Evolutionary conservation across 2,888 invertebrate genomes (phyloP), one percentile per base, ranked within the genome.

Genomic region (Galerucella pusilla): DNA sequence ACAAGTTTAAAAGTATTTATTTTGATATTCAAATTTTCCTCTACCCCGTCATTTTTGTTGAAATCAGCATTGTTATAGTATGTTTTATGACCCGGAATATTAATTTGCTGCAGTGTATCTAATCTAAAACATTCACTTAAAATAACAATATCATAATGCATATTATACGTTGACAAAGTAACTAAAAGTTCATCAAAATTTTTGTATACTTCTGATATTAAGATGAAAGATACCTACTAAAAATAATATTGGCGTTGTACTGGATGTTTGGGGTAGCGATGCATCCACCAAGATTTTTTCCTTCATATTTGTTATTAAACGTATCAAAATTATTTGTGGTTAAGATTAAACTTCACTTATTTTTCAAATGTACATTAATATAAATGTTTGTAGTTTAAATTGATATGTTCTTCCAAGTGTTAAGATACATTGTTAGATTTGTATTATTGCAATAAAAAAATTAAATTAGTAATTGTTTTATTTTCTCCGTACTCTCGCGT

Each of bases 1-100:
- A 71, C 66, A 71, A 71, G 66, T 71, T 71, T 65, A 65, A 64
- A 65, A 71, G 35, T 71, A 59, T 20, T 66, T 20, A 59, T 59
- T 20, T 10, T 71, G 16, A 71, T 66, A 66, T 65, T 71, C 59
- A 71, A 66, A 59, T 71, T 71, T 71, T 35, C 42, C 45, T 66
- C 54, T 42, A 64, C 64, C 35, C 70, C 64, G 54, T 71, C 28
- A 64, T 64, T 71, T 71, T 71, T 63, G n/a, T 71, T 64, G 64
- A 71, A 71, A 71, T 71, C 64, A 63, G 71, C 71, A 71, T 71
- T 71, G 71, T 64, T 64, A 71, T 71, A 64, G 54, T 70, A 70
- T 46, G 70, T 63, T 70, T 49, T 35, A 28, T 63, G 46, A 49
- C 70, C 63, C 63, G 60, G 76, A 70, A 70, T 71, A 64, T 71